A percentile compares a stretch with the other conserved stretches of the same genome.
Evolutionary conservation across 2,888 invertebrate genomes (phyloP).

Genomic region (Allolobophora icterica): DNA sequence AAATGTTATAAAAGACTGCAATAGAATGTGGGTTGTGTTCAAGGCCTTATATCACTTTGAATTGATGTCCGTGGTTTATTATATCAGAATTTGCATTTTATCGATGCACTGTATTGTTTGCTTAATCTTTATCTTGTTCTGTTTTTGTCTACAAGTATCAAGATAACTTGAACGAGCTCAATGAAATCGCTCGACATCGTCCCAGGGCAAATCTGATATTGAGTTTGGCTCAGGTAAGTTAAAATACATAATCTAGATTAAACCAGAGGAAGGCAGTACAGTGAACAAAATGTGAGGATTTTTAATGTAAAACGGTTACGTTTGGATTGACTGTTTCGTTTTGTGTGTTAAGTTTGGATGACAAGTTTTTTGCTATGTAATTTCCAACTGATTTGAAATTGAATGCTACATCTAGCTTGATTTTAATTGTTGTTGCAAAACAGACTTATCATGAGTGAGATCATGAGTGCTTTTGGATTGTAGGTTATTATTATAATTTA

Average conservation of each 20-base stretch:
- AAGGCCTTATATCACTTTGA: too few relatives aligned
- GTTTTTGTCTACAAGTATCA: slow-evolving; percentile 74
- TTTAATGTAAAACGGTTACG: neutral
- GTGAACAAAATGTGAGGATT: too few relatives aligned
- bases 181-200: slow-evolving; percentile 85
- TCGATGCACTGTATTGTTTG: neutral
- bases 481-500: too few relatives aligned
- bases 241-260: neutral
- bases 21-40: too few relatives aligned
- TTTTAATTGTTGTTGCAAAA: too few relatives aligned
- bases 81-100: neutral
- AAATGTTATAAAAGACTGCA: too few relatives aligned
- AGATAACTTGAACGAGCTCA: slow-evolving; percentile 88
- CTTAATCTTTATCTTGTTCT: neutral
- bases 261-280: neutral
- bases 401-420: too few relatives aligned
- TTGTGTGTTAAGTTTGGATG: neutral
- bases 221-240: slow-evolving; percentile 59
- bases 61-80: neutral
- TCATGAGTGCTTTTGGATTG: too few relatives aligned
- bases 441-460: too few relatives aligned
- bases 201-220: slow-evolving; percentile 87
- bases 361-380: too few relatives aligned
- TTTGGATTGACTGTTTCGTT: neutral
- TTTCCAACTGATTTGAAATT: too few relatives aligned